These are phyloP conservation scores for Agonopterix arenella DNA, from an alignment of 2,888 invertebrate species.

Conservation along the genomic window DNA sequence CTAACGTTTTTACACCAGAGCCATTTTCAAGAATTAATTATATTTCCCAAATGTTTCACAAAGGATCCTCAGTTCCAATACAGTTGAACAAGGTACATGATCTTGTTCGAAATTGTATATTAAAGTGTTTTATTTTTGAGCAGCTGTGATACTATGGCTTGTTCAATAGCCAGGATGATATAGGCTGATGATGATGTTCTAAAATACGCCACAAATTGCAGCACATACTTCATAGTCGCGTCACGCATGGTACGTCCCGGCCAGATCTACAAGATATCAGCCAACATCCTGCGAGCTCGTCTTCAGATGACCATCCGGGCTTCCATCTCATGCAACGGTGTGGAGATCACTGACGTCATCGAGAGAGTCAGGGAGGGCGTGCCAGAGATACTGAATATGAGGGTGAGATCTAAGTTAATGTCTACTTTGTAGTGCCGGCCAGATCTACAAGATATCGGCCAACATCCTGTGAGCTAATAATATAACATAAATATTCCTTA, in stretches of 20 bases:
- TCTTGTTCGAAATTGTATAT: too few species aligned
- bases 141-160: too few species aligned
- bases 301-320: slow-evolving; percentile 90
- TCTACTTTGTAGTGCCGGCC: slow-evolving; percentile 80
- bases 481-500: too few species aligned
- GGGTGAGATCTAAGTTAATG: slow-evolving; percentile 69
- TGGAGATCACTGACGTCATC: slow-evolving; percentile 90
- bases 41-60: too few species aligned
- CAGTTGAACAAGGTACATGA: too few species aligned
- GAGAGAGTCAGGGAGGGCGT: slow-evolving; percentile 90
- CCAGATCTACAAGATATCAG: slow-evolving; percentile 92
- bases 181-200: not conserved
- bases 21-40: too few species aligned
- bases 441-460: slow-evolving; percentile 92
- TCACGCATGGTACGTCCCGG: slow-evolving; percentile 94
- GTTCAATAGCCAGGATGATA: not conserved
- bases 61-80: too few species aligned
- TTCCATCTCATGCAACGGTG: slow-evolving; percentile 92
- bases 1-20: too few species aligned
- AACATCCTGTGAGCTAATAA: slow-evolving; percentile 89
- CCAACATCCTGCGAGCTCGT: slow-evolving; percentile 87
- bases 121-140: too few species aligned
- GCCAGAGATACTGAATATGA: slow-evolving; percentile 92
- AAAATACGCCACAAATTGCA: slow-evolving; percentile 46
- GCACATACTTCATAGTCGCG: slow-evolving; percentile 95